phyloP scores from a whole-genome alignment of 2,113 vertebrate species.

The Ophthalmotilapia sp. region DNA sequence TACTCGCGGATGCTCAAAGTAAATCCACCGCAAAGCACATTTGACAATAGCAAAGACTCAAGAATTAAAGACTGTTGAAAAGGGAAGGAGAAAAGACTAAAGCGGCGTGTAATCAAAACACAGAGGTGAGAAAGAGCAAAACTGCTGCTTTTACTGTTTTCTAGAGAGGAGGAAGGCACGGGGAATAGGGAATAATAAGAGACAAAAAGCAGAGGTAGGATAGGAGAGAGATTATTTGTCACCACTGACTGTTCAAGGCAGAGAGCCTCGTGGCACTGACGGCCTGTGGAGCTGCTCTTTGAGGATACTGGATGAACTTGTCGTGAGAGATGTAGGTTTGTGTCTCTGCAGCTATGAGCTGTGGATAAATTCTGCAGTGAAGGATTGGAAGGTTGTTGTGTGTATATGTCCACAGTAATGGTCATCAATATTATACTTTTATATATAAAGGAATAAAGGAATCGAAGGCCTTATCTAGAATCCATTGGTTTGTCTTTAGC shows the following conservation, averaged over 20 bases:
- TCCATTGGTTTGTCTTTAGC: background rate
- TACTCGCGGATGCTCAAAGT: background rate
- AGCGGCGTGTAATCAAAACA: background rate
- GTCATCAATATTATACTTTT: background rate
- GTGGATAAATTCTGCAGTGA: background rate
- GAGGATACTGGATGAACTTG: constrained; percentile 44
- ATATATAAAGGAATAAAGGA: background rate
- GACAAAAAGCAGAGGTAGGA: background rate
- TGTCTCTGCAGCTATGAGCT: background rate
- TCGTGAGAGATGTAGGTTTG: constrained; percentile 20
- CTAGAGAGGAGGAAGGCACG: background rate
- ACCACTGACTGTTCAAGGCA: constrained; percentile 18
- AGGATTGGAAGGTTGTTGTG: background rate
- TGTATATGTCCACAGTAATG: background rate
- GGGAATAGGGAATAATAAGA: constrained; percentile 6
- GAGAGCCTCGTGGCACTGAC: constrained; percentile 37
- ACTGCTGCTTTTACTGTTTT: background rate
- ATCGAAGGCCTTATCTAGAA: background rate
- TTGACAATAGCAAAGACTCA: background rate
- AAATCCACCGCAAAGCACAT: background rate
- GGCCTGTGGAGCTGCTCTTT: constrained; percentile 51
- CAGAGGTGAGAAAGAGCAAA: background rate
- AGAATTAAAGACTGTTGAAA: background rate
- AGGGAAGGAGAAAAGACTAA: background rate
- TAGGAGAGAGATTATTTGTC: constrained; percentile 23